phyloP scores from a whole-genome alignment of 2,113 vertebrate species.

The Python bivittatus region DNA sequence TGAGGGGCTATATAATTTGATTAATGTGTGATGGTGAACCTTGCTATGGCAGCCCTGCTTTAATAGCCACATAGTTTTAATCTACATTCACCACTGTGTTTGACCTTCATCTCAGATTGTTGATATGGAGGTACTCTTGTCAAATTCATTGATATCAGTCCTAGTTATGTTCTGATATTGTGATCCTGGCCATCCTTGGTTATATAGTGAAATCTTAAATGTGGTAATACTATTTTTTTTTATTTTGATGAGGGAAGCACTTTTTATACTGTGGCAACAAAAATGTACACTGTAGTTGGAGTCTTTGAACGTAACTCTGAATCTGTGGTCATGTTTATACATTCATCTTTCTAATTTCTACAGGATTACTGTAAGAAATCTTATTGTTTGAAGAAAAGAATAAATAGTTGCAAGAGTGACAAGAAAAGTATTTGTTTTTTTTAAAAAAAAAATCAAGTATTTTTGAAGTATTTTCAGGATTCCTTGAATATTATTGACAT shows the following conservation, averaged over 20 bases:
- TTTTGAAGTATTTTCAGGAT: not conserved
- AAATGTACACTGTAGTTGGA: not conserved
- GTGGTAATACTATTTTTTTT: not conserved
- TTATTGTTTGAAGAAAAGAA: not conserved
- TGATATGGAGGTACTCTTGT: not conserved
- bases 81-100: too few relatives aligned
- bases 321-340: not conserved
- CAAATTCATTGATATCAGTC: not conserved
- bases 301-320: not conserved
- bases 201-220: not conserved
- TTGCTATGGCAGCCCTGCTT: not conserved
- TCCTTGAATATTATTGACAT: conserved; percentile 32
- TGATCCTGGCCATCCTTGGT: not conserved
- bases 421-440: rapidly evolving
- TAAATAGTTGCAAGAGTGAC: not conserved
- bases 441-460: conserved; percentile 11
- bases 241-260: not conserved
- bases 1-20: not conserved
- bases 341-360: not conserved
- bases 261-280: not conserved
- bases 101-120: too few relatives aligned
- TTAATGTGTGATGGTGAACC: not conserved
- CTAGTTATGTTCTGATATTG: not conserved
- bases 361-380: not conserved
- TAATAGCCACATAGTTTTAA: too few relatives aligned